phyloP scores from a whole-genome alignment of 2,797 vertebrate genomes.

The Alectoris magna region DNA sequence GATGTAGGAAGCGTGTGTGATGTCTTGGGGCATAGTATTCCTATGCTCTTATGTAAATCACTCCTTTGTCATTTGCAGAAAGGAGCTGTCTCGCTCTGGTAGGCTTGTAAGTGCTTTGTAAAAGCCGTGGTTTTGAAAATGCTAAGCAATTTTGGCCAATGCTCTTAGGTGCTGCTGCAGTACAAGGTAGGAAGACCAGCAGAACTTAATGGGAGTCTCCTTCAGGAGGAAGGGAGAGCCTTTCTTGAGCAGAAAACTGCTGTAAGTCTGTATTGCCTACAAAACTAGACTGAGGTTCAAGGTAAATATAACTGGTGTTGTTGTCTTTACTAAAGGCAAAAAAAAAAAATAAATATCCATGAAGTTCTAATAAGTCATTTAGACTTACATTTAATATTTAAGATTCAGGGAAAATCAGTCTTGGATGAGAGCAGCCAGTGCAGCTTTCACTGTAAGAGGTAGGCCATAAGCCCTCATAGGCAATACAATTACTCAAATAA shows the following conservation, averaged over 20 bases:
- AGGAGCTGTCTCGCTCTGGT: not conserved
- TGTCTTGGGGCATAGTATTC: not conserved
- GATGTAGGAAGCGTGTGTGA: fast-evolving
- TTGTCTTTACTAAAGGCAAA: not conserved
- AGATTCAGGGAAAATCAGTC: not conserved
- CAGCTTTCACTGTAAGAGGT: not conserved
- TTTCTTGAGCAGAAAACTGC: not conserved
- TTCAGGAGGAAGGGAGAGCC: not conserved
- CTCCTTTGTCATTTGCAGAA: not conserved
- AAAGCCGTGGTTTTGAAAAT: not conserved
- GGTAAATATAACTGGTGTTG: not conserved
- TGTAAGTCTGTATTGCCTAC: not conserved
- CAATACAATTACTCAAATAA: constrained; percentile 38
- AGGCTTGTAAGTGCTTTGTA: not conserved
- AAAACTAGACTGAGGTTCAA: not conserved
- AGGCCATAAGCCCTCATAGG: not conserved
- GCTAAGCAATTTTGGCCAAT: not conserved
- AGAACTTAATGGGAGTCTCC: not conserved
- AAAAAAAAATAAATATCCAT: not conserved
- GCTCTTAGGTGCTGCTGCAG: not conserved
- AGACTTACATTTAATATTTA: not conserved
- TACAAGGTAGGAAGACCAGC: not conserved
- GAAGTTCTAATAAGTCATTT: not conserved
- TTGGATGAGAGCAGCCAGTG: not conserved
- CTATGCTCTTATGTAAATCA: not conserved